Base-by-base conservation (phyloP, 2,888 invertebrate species). In the Bugula neritina region DNA sequence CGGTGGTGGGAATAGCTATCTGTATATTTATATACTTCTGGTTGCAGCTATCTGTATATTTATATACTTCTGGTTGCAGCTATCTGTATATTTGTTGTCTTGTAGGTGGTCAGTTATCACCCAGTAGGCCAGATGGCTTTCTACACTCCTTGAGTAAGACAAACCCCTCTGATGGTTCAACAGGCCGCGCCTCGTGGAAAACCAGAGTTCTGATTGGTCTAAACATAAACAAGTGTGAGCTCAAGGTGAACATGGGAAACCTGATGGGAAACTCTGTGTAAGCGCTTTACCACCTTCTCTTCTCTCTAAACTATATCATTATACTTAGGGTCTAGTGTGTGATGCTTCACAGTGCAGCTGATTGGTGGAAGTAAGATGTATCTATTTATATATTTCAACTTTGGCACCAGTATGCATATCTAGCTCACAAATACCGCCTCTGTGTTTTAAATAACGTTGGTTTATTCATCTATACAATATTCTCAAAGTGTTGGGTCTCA, bases 231-330 rank as follows among this genome's bases (percentile, higher is more conserved):
- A 90, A 92, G 79, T 88, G 99, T 71, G 96, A 97, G 84, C 93
- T 99, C 13, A 93, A 94, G 82, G 97, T 98, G 91, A 98, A 98
- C 85, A 99, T 99, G 95, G 96, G 97, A 57, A 98, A 98, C 82
- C 96, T 98, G 0, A 98, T 99, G 95, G 98, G 99, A 21, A 96
- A 96, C 82, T 96, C 97, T 73, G 89, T 89, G 89, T 92, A 84
- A 87, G 87, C 86, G 73, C n/a, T n/a, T n/a, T n/a, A n/a, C n/a
- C n/a, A n/a, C n/a, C n/a, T n/a, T n/a, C n/a, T n/a, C n/a, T n/a
- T n/a, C n/a, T n/a, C n/a, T n/a, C n/a, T n/a, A n/a, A n/a, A n/a
- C n/a, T n/a, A n/a, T n/a, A n/a, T n/a, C n/a, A n/a, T n/a, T n/a
- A n/a, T n/a, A n/a, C n/a, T n/a, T n/a, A n/a, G n/a, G n/a, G n/a